phyloP scores from a whole-genome alignment of 2,888 invertebrate genomes.

The Anthoptus insignis region DNA sequence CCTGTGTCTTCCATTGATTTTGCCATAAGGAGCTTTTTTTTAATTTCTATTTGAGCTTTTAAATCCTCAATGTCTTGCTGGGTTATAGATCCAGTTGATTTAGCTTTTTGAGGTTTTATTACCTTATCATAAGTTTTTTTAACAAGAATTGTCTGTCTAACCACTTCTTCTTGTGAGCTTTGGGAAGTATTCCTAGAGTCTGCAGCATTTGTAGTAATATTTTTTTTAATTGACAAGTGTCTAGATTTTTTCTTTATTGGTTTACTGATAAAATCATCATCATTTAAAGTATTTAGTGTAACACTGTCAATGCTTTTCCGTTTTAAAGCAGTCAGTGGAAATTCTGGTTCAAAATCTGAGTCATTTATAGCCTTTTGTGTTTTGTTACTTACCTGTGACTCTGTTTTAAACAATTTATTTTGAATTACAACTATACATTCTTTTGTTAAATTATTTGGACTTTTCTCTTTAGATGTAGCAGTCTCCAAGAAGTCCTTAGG shows the following conservation, averaged over 20 bases:
- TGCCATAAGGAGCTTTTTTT: constrained; percentile 72
- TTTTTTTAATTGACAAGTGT: constrained; percentile 41
- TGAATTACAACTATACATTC: constrained; percentile 80
- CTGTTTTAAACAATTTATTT: constrained; percentile 67
- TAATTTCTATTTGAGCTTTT: constrained; percentile 72
- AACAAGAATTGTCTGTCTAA: constrained; percentile 70
- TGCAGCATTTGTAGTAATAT: constrained; percentile 38
- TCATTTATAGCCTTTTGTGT: constrained; percentile 7
- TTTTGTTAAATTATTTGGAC: constrained; percentile 75
- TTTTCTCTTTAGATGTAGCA: constrained; percentile 53
- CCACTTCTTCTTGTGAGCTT: constrained; percentile 51
- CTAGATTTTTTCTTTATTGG: constrained; percentile 49
- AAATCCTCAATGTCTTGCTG: constrained; percentile 76
- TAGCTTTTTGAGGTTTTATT: constrained; percentile 67
- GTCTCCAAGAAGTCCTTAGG: background rate
- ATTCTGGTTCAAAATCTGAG: constrained; percentile 16
- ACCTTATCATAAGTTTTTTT: constrained; percentile 73
- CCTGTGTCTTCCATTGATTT: constrained; percentile 74
- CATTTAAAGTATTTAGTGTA: constrained; percentile 47
- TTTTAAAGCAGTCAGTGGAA: constrained; percentile 19
- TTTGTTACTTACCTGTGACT: constrained; percentile 16
- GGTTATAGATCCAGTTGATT: constrained; percentile 79
- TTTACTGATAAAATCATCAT: constrained; percentile 60
- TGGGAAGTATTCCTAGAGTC: constrained; percentile 10
- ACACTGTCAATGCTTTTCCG: constrained; percentile 8